These are phyloP conservation scores for Otus sunia DNA, from an alignment of 2,113 vertebrate genomes.

Conservation along the genomic window DNA sequence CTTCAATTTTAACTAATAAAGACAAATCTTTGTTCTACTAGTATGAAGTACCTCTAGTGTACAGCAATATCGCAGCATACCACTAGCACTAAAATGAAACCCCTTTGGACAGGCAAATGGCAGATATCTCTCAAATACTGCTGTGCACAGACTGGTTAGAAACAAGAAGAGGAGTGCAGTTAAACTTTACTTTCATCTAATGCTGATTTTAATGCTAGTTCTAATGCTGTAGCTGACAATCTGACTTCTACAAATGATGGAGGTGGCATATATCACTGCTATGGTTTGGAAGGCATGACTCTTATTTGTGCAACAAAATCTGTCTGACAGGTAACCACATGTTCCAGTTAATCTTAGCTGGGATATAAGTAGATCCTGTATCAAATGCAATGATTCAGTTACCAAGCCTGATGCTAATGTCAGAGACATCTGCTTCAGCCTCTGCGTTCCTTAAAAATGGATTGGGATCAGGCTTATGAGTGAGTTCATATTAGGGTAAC, in stretches of 20 bases:
- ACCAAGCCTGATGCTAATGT: neutral
- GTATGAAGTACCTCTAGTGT: neutral
- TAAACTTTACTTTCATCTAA: neutral
- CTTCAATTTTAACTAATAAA: neutral
- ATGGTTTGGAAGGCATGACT: neutral
- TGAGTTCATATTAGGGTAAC: neutral
- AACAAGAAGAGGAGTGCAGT: neutral
- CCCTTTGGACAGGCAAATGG: neutral
- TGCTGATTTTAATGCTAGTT: neutral
- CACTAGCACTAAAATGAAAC: neutral
- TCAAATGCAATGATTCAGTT: neutral
- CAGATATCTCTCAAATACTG: neutral
- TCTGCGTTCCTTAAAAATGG: neutral
- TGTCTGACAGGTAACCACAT: neutral
- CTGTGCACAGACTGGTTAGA: neutral
- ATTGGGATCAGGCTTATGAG: neutral
- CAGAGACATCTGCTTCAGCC: constrained; percentile 2
- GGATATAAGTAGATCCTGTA: neutral
- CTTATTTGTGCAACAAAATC: neutral
- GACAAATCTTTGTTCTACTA: neutral
- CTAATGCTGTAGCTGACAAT: neutral
- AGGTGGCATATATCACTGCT: neutral
- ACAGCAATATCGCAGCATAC: neutral
- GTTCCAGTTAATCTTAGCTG: constrained; percentile 18
- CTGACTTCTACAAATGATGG: neutral